Evolutionary conservation across 2,113 vertebrate species (phyloP).

Genomic region (Alligator sinensis): DNA sequence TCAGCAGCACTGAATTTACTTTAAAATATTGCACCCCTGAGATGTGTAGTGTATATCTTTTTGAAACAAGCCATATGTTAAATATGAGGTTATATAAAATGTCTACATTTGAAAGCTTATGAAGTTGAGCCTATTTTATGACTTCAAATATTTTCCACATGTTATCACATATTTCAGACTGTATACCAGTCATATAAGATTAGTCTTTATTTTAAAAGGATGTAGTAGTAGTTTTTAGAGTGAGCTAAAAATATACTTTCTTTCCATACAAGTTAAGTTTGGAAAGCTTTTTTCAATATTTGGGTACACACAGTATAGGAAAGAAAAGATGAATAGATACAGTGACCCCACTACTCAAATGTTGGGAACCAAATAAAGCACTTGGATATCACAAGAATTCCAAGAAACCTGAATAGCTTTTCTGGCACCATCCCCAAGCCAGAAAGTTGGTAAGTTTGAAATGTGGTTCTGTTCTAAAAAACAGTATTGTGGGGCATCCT

Average conservation of each 20-base stretch:
- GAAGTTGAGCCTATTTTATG: constrained; percentile 34
- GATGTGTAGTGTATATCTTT: not conserved
- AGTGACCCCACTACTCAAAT: not conserved
- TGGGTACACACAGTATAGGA: accelerated
- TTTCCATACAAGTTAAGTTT: not conserved
- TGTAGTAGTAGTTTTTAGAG: not conserved
- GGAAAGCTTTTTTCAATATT: not conserved
- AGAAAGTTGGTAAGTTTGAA: not conserved
- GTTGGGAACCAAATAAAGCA: not conserved
- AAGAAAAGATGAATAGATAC: not conserved
- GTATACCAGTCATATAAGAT: not conserved
- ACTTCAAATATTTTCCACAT: constrained; percentile 50
- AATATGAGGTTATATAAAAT: constrained; percentile 7
- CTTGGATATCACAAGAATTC: not conserved
- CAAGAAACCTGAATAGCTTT: not conserved
- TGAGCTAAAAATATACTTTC: not conserved
- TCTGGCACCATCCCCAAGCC: not conserved
- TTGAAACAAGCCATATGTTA: not conserved
- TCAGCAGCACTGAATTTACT: constrained; percentile 2
- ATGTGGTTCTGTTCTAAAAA: not conserved
- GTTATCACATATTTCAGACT: constrained; percentile 19
- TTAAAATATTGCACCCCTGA: not conserved
- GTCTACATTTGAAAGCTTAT: not conserved
- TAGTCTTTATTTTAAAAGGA: constrained; percentile 6
- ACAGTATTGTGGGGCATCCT: not conserved